Evolutionary conservation across 2,113 vertebrate species (phyloP), one percentile per base, ranked within the genome.

Genomic region (Anarhynchus alexandrinus): DNA sequence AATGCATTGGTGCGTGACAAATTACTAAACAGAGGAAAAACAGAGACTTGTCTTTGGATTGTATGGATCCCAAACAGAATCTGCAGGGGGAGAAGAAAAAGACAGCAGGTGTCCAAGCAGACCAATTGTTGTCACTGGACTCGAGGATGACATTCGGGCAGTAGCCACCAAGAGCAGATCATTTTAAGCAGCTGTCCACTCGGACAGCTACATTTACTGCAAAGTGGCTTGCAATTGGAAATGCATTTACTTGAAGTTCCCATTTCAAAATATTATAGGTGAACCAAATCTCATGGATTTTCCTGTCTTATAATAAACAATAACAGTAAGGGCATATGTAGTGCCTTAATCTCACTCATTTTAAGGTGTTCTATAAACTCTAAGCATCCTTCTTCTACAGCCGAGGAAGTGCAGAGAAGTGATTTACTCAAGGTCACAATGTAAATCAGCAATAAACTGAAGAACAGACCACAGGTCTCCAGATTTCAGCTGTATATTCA

Each of bases 21-120:
- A 97, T 91, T 91, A 58, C 51, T 90, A 88, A 97, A 85, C 66
- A 94, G 77, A 72, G 57, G 54, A 9, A 94, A 85, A 94, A 77
- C 81, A 80, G 80, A 86, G 62, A 49, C 36, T 66, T 73, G 57
- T 80, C 74, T 94, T 73, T 62, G 54, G 58, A 85, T 84, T 84
- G 78, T 70, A 78, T 62, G 66, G 43, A 80, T 97, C 78, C 62
- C 72, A 89, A 91, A 90, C 32, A 69, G 61, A 94, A 87, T 87
- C 69, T 49, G 43, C 40, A 73, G 81, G 86, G 40, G 17, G 40
- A 96, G 81, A 85, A 82, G 73, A 94, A 94, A 93, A 94, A 70
- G 83, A 55, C 78, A 87, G 70, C 89, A 94, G 81, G 89, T 97
- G 73, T 93, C 81, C 66, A 84, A 82, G 78, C 34, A 94, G 93